Percentiles rank a stretch among this genome's conserved stretches.
Evolutionary conservation across 2,113 vertebrate species (phyloP).

Genomic region (Cyrtonyx montezumae): DNA sequence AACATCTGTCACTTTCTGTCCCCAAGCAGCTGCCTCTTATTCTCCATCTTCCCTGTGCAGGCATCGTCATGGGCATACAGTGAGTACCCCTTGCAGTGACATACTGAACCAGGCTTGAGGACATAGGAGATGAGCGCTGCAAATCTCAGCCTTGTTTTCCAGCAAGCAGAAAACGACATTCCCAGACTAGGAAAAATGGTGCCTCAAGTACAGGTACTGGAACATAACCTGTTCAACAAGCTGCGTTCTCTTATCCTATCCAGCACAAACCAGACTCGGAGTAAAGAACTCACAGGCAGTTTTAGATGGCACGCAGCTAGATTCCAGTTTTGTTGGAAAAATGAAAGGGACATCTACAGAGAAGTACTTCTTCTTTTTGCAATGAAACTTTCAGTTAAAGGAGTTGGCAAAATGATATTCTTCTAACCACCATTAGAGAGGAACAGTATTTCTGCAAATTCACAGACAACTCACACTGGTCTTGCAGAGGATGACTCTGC

Average conservation of each 20-base stretch:
- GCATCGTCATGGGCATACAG: rapidly evolving
- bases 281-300: neutral
- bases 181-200: rapidly evolving
- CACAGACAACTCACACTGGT: neutral
- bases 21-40: neutral
- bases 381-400: neutral
- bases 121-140: rapidly evolving
- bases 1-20: neutral
- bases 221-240: neutral
- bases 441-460: neutral
- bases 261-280: rapidly evolving
- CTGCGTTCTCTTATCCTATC: neutral
- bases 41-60: rapidly evolving
- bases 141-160: neutral
- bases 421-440: neutral
- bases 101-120: rapidly evolving
- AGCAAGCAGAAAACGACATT: rapidly evolving
- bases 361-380: rapidly evolving
- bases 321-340: neutral
- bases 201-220: rapidly evolving
- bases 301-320: neutral
- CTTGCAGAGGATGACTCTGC: neutral
- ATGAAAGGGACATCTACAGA: neutral
- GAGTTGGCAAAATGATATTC: neutral
- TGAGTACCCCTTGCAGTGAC: neutral